Evolutionary conservation across 30 jellyfish, hydroid and myxozoan genomes (phyloP), one percentile per base, ranked within the genome.

Genomic region (Hydra vulgaris): DNA sequence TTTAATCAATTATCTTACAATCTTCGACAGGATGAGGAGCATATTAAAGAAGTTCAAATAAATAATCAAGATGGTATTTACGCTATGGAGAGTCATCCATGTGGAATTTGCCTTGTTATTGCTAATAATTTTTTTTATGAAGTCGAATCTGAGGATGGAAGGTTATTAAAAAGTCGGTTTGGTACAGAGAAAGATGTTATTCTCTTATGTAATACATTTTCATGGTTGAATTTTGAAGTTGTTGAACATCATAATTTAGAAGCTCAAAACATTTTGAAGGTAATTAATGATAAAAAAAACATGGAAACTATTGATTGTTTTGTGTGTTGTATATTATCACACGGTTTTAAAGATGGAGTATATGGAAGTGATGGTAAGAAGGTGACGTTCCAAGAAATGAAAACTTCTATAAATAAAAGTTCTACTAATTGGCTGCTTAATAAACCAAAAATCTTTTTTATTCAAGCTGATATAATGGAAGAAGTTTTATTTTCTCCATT

Each of bases 241-340:
- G 53, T 21, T 15, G 18, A 40, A 17, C 8, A 78, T 23, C 82
- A 17, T n/a, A 40, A 78, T 1, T 15, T 21, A 3, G 21, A 52
- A n/a, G 7, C 26, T 15, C 23, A 61, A 21, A 56, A 78, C 17
- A 78, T 78, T 55, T 27, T 61, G 15, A 54, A 78, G 16, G 23
- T 78, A 18, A 54, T 23, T 52, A 52, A 21, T 26, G 40, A 52
- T 19, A 18, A 52, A 1, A 23, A 78, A 18, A 71, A 75, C 0
- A 67, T 25, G 12, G 27, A 52, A 12, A 21, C 27, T 17, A 53
- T 20, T 56, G 85, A 78, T 23, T 78, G 82, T 23, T 78, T 78
- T 23, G 81, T 78, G 79, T 78, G 85, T 23, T 78, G 85, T 78
- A 78, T 78, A 27, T 78, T 66, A 27, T 27, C 85, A 53, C 85